A percentile compares a stretch with the other conserved stretches of the same genome.
phyloP scores from a whole-genome alignment of 2,113 vertebrate genomes.

The Panthera tigris region DNA sequence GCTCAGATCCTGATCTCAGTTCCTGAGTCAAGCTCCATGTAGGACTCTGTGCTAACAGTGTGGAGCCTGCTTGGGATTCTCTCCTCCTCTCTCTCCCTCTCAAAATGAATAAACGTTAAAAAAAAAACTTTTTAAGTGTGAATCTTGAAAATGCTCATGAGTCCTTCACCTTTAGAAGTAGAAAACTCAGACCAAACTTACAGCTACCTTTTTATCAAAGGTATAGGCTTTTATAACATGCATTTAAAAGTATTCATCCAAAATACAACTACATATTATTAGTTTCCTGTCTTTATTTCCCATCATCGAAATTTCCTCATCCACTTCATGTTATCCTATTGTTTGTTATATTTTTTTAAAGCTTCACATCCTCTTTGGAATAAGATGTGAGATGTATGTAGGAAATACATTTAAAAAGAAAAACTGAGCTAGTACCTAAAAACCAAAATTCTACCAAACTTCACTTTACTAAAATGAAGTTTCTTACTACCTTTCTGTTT shows the following conservation, averaged over 20 bases:
- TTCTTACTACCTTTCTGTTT: not conserved
- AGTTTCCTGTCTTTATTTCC: not conserved
- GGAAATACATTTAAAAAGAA: not conserved
- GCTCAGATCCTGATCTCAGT: too few species aligned
- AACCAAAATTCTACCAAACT: not conserved
- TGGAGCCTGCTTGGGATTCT: too few species aligned
- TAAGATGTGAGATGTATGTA: not conserved
- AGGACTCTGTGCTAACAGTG: too few species aligned
- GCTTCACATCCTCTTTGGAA: not conserved
- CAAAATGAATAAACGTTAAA: too few species aligned
- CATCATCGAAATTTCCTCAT: not conserved
- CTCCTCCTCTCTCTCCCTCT: too few species aligned
- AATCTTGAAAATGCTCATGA: not conserved
- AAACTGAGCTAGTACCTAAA: not conserved
- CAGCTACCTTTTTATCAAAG: not conserved
- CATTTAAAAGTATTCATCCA: not conserved
- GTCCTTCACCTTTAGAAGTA: not conserved
- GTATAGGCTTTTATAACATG: not conserved
- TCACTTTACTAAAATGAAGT: constrained; percentile 8
- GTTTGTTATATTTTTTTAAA: constrained; percentile 13
- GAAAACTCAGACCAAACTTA: constrained; percentile 1
- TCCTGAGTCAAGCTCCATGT: too few species aligned
- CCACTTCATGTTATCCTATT: not conserved
- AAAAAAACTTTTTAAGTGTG: not conserved
- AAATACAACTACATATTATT: not conserved